Percentiles rank a stretch among this genome's conserved stretches.
Evolutionary conservation across 2,888 invertebrate species (phyloP).

Genomic region (Plagiodera versicolora): DNA sequence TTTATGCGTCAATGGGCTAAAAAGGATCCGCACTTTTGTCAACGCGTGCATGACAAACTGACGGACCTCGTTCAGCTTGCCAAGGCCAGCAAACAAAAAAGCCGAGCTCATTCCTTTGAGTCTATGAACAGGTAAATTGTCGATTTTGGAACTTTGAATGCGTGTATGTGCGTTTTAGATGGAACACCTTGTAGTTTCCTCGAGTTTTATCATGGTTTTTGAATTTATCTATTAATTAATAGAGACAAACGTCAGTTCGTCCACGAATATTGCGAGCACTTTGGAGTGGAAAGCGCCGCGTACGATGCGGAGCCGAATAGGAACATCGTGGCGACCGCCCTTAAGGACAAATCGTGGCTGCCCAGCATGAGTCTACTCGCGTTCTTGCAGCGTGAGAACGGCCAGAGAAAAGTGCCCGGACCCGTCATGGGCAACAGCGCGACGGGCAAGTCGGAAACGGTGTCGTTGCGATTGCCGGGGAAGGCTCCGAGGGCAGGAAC

Average conservation of each 20-base stretch:
- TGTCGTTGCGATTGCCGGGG: slow-evolving; percentile 43
- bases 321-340: slow-evolving; percentile 91
- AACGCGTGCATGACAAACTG: slow-evolving; percentile 79
- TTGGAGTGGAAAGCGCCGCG: slow-evolving; percentile 90
- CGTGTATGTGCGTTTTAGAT: no score
- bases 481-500: slow-evolving; percentile 35
- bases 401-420: slow-evolving; percentile 78
- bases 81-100: slow-evolving; percentile 69
- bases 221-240: no score
- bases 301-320: slow-evolving; percentile 95
- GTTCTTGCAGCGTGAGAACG: slow-evolving; percentile 76
- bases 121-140: slow-evolving; percentile 72
- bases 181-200: no score
- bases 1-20: slow-evolving; percentile 81
- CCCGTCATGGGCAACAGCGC: slow-evolving; percentile 54
- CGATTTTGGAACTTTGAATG: no score
- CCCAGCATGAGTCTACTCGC: slow-evolving; percentile 85
- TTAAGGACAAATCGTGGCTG: slow-evolving; percentile 74
- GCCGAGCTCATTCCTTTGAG: slow-evolving; percentile 77
- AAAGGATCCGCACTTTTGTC: slow-evolving; percentile 78
- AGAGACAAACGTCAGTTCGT: slow-evolving; percentile 87
- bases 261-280: slow-evolving; percentile 93
- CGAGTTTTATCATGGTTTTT: no score
- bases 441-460: slow-evolving; percentile 42
- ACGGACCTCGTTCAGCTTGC: slow-evolving; percentile 84